phyloP scores from a whole-genome alignment of 2,888 invertebrate species.

The Sarcophaga carnaria region DNA sequence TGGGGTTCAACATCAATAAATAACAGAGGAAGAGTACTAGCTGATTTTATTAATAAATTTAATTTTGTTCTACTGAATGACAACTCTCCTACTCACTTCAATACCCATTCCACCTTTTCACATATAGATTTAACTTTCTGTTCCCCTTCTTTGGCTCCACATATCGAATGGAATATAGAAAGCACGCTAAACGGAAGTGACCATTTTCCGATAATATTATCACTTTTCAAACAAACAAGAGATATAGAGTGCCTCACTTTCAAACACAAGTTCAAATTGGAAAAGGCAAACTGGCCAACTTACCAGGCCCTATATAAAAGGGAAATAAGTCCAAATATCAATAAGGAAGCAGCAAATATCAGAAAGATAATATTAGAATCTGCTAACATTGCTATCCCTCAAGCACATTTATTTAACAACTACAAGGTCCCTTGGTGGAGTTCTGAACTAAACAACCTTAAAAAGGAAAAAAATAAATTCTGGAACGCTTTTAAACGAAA shows the following conservation, averaged over 20 bases:
- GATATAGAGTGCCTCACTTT: too few relatives aligned
- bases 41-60: neutral
- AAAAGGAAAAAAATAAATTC: slow-evolving; percentile 17
- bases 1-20: neutral
- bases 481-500: too few relatives aligned
- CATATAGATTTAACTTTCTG: slow-evolving; percentile 63
- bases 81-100: slow-evolving; percentile 19
- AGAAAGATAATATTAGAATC: slow-evolving; percentile 47
- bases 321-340: slow-evolving; percentile 22
- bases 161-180: slow-evolving; percentile 9
- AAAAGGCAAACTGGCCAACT: slow-evolving; percentile 23
- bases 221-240: neutral
- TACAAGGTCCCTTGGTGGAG: slow-evolving; percentile 39
- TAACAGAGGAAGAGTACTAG: neutral
- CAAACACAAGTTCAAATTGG: slow-evolving; percentile 24
- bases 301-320: neutral
- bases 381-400: slow-evolving; percentile 39
- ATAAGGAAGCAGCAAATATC: slow-evolving; percentile 38
- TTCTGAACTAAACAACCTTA: slow-evolving; percentile 11
- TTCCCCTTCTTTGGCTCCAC: slow-evolving; percentile 19
- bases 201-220: slow-evolving; percentile 47
- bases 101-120: slow-evolving; percentile 50
- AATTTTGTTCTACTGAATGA: slow-evolving; percentile 41
- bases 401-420: neutral
- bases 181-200: slow-evolving; percentile 40